Percentiles rank a stretch among this genome's conserved stretches.
Evolutionary conservation across 2,113 vertebrate species (phyloP).

Genomic region (Caretta caretta): DNA sequence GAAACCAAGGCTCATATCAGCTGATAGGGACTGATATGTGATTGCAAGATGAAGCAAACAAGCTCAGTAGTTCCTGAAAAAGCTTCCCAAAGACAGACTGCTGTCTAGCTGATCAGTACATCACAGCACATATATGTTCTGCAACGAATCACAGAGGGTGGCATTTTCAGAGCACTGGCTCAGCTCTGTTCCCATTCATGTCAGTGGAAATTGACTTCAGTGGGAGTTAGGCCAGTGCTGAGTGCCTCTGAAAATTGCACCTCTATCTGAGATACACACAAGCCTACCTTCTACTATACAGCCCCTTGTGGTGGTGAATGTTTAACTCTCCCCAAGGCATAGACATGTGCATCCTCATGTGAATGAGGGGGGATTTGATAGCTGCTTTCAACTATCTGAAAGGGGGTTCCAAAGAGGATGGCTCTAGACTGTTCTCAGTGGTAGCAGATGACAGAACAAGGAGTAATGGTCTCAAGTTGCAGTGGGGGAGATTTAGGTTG

Average conservation of each 20-base stretch:
- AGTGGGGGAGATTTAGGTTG: too few relatives aligned
- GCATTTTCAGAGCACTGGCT: not conserved
- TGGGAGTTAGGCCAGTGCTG: not conserved
- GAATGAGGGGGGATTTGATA: too few relatives aligned
- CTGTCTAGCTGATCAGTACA: not conserved
- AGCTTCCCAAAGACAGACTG: not conserved
- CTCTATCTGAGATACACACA: not conserved
- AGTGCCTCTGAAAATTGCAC: not conserved
- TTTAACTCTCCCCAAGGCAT: fast-evolving
- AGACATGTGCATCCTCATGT: not conserved
- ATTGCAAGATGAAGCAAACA: not conserved
- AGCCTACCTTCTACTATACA: too few relatives aligned
- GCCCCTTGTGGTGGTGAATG: not conserved
- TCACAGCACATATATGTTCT: not conserved
- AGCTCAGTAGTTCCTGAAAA: not conserved
- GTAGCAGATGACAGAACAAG: too few relatives aligned
- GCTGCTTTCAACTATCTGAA: too few relatives aligned
- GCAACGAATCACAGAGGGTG: not conserved
- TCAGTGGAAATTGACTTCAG: not conserved
- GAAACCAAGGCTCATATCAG: not conserved
- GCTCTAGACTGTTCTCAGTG: too few relatives aligned
- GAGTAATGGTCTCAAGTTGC: too few relatives aligned
- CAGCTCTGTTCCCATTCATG: not conserved
- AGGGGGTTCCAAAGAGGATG: too few relatives aligned
- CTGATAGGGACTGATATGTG: fast-evolving